Base-by-base conservation (phyloP, 2,113 vertebrate species). In the Ibidorhyncha struthersii region DNA sequence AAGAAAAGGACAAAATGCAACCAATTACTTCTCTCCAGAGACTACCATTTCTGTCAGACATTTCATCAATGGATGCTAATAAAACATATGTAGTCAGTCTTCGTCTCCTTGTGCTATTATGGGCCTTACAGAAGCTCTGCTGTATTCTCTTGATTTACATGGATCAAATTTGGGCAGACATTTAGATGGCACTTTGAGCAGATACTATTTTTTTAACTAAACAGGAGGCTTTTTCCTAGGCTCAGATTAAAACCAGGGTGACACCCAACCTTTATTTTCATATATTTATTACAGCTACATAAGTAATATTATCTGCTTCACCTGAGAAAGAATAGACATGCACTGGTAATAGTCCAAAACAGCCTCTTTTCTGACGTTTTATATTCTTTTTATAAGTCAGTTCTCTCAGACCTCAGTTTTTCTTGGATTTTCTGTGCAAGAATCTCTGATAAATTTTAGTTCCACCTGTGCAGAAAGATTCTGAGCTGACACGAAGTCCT, bases 121-220 rank as follows among this genome's bases (percentile, higher is more conserved):
- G 12, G 26, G 29, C n/a, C 27, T n/a, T 25, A 10, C 6, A 40
- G 29, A 47, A 70, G 30, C 30, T 71, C 63, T 78, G 26, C 55
- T 21, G 50, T 16, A 20, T 43, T 78, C 63, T 89, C 6, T 8
- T 72, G 6, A 32, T 23, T 53, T 52, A 56, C 36, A 47, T 0
- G 0, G 36, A 49, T n/a, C n/a, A 19, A 40, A 62, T n/a, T 7
- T 1, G 3, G 47, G 19, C 73, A 77, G 32, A 76, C 1, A 8
- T 9, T 67, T 59, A 45, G 15, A 36, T 0, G 2, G 10, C 21
- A 30, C 26, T 50, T 19, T 3, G 29, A 55, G 43, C n/a, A 45
- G 25, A 65, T 41, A 22, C 12, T 67, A 62, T 26, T 15, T 66
- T 30, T 61, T 71, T 29, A 74, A 58, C 25, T 29, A 41, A 88